Evolutionary conservation across 2,797 vertebrate genomes (phyloP).

Genomic region (Bucorvus abyssinicus): DNA sequence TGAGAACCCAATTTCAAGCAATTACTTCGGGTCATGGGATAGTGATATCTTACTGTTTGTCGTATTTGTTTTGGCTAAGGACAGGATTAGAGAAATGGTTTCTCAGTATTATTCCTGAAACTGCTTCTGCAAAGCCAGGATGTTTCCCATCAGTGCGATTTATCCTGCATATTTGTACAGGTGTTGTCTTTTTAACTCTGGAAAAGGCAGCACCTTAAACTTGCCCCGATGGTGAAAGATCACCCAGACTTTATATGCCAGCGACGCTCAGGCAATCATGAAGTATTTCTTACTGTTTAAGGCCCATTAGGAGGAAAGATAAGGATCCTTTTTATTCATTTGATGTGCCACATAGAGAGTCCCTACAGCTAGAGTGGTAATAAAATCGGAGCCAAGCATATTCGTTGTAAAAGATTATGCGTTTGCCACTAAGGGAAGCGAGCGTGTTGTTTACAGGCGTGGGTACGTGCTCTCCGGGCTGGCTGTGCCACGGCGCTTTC

Average conservation of each 20-base stretch:
- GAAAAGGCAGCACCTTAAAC: background rate
- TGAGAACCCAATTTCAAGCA: background rate
- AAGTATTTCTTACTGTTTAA: conserved; percentile 47
- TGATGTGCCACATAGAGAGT: conserved; percentile 59
- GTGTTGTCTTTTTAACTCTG: conserved; percentile 44
- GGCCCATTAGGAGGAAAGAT: conserved; percentile 63
- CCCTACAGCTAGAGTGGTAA: conserved; percentile 74
- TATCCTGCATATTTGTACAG: background rate
- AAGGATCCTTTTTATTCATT: conserved; percentile 74
- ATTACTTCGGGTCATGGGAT: background rate
- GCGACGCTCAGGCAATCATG: conserved; percentile 74
- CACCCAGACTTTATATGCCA: background rate
- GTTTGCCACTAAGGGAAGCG: conserved; percentile 80
- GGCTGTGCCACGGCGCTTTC: conserved; percentile 82
- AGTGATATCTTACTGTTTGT: background rate
- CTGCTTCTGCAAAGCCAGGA: background rate
- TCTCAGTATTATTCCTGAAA: conserved; percentile 1
- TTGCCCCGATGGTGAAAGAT: conserved; percentile 12
- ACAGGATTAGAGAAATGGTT: conserved; percentile 1
- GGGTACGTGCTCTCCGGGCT: conserved; percentile 80
- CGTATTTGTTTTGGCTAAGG: conserved; percentile 23
- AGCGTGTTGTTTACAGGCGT: conserved; percentile 83
- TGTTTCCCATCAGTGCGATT: conserved; percentile 6
- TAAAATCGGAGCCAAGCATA: conserved; percentile 77
- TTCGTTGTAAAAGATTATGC: conserved; percentile 80